Evolutionary conservation across 2,113 vertebrate genomes (phyloP).

Genomic region (Dicrurus megarhynchus): DNA sequence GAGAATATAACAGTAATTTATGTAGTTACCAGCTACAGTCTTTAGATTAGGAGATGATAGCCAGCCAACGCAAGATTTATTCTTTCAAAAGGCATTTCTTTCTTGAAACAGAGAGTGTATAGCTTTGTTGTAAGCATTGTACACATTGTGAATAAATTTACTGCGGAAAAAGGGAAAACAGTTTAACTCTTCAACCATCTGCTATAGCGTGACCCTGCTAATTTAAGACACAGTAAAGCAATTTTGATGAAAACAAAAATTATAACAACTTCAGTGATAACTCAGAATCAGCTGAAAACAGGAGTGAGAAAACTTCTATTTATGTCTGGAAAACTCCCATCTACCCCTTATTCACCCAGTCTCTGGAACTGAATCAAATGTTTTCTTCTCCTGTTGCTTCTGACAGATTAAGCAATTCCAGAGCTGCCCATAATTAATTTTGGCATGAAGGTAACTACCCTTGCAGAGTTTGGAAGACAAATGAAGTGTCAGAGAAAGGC

Average conservation of each 20-base stretch:
- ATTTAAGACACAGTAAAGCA: neutral
- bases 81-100: neutral
- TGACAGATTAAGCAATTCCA: constrained; percentile 49
- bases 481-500: constrained; percentile 24
- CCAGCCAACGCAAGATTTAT: neutral
- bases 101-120: neutral
- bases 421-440: constrained; percentile 32
- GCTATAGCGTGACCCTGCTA: neutral
- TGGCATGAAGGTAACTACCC: constrained; percentile 30
- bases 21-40: neutral
- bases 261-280: neutral
- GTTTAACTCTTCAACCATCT: neutral
- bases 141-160: neutral
- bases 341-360: neutral
- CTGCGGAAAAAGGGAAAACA: neutral
- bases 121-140: neutral
- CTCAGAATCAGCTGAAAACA: neutral
- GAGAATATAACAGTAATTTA: neutral
- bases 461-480: constrained; percentile 32
- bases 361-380: neutral
- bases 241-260: neutral
- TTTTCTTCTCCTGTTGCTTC: constrained; percentile 22
- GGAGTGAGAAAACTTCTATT: neutral
- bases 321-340: neutral
- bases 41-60: neutral